Evolutionary conservation across 2,797 vertebrate species (phyloP).

Genomic region (Myotis daubentonii): DNA sequence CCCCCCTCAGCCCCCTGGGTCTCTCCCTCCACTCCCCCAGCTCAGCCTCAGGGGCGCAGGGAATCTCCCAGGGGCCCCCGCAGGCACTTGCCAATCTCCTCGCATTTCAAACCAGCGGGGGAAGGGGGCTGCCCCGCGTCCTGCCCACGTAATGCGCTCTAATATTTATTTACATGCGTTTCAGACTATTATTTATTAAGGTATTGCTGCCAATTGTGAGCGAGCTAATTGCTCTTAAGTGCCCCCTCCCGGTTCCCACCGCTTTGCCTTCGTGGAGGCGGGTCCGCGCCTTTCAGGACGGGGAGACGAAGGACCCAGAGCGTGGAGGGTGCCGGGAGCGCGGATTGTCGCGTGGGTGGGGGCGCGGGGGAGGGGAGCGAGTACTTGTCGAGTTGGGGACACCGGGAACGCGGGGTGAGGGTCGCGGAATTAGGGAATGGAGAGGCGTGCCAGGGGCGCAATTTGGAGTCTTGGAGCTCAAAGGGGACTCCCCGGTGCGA

Average conservation of each 20-base stretch:
- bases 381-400: background rate
- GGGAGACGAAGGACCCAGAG: background rate
- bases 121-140: background rate
- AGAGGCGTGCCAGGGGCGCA: background rate
- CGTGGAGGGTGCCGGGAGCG: too few species aligned
- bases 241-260: slow-evolving; percentile 69
- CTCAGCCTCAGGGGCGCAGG: background rate
- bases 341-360: too few species aligned
- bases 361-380: background rate
- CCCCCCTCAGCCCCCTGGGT: background rate
- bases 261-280: slow-evolving; percentile 8
- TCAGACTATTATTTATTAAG: slow-evolving; percentile 81
- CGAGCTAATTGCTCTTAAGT: slow-evolving; percentile 81
- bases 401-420: background rate
- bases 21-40: background rate
- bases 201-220: slow-evolving; percentile 67
- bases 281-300: accelerated
- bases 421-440: background rate
- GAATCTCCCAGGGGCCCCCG: background rate
- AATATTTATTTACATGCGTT: slow-evolving; percentile 78
- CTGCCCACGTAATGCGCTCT: slow-evolving; percentile 29
- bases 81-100: background rate
- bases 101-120: background rate
- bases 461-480: background rate
- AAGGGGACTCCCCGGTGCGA: too few species aligned